Base-by-base conservation (phyloP, 1,140 invertebrate genomes). In the Leptonema lineaticorne region DNA sequence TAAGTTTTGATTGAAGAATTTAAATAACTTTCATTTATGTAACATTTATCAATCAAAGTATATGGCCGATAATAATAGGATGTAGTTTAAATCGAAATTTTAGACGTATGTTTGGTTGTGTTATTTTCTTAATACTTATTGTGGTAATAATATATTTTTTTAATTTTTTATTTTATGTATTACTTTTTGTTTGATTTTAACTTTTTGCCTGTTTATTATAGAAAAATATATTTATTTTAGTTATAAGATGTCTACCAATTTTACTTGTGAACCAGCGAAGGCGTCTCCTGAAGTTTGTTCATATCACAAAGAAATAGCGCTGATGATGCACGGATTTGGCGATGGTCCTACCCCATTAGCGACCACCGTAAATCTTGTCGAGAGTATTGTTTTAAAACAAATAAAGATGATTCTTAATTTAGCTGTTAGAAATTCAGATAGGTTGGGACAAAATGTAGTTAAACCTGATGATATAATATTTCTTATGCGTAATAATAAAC, bases 281-380 rank as follows among this genome's bases (percentile, higher is more conserved):
- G 16, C 53, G 3, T 68, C 67, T 18, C 70, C 70, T 11, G 70
- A 71, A 30, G 65, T 33, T 50, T 24, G 30, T n/a, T 26, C 20
- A 50, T 64, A 62, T 60, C 45, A 65, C 24, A 77, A 79, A 74
- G 84, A 87, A 74, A 85, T 87, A 60, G 83, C 84, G 50, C 75
- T 81, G 59, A 87, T 87, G 85, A 85, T 87, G 86, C 84, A 84
- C 78, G 86, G 86, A 6, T 85, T 88, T 75, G 87, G 87, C 14
- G 87, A 88, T 73, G 83, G 83, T 73, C 76, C 80, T 16, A 79
- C 78, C 41, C 85, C 86, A 3, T 77, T 86, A 63, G 75, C 79
- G 11, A 83, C 85, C 69, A 85, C 85, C 2, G 86, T 87, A 1
- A 72, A 77, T 9, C 72, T 88, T 27, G 83, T 88, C 4, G 86